These are phyloP conservation scores for Salvator merianae DNA, from an alignment of 2,113 vertebrate genomes.

Conservation along the genomic window DNA sequence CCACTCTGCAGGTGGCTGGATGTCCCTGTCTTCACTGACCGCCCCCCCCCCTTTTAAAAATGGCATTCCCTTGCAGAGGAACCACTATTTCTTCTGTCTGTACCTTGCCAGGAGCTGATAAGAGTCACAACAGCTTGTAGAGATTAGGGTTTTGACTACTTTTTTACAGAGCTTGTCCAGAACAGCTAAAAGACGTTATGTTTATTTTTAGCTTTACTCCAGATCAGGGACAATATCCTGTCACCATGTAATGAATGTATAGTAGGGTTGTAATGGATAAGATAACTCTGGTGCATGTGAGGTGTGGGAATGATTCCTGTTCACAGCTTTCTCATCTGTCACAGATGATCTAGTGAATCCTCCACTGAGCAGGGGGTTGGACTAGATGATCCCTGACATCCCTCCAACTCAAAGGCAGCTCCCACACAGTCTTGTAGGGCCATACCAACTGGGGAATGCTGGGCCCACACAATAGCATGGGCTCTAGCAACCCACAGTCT, in stretches of 20 bases:
- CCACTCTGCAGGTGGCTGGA: constrained; percentile 27
- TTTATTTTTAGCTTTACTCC: neutral
- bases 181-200: neutral
- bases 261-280: neutral
- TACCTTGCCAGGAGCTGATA: neutral
- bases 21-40: neutral
- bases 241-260: neutral
- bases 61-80: neutral
- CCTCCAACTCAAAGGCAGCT: too few species aligned
- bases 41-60: neutral
- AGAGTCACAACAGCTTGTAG: neutral
- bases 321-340: neutral
- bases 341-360: too few species aligned
- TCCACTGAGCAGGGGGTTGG: too few species aligned
- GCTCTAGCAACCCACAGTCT: too few species aligned
- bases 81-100: neutral
- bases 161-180: neutral
- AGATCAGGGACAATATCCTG: neutral
- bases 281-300: neutral
- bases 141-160: too few species aligned
- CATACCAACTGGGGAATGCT: too few species aligned
- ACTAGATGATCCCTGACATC: too few species aligned
- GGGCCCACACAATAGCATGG: too few species aligned
- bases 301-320: neutral
- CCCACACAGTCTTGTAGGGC: too few species aligned